phyloP scores from a whole-genome alignment of 2,113 vertebrate genomes.

The Pelecanus crispus region DNA sequence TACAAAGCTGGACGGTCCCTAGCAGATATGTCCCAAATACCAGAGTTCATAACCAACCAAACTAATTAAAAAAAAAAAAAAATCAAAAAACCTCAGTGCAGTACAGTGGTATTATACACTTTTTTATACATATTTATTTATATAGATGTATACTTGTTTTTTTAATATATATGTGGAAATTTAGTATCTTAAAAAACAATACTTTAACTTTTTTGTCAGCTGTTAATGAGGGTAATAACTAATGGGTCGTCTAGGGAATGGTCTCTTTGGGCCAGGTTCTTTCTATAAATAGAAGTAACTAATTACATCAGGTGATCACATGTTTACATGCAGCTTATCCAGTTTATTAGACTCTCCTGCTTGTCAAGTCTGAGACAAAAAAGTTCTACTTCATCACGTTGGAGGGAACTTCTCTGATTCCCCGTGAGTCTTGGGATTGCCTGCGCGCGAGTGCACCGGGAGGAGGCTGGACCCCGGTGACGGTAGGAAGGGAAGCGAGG shows the following conservation, averaged over 20 bases:
- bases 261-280: conserved; percentile 5
- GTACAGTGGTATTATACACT: neutral
- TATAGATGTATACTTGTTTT: neutral
- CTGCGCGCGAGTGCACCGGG: rapidly evolving
- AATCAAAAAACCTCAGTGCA: rapidly evolving
- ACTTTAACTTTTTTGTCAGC: neutral
- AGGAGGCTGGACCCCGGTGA: neutral
- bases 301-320: conserved; percentile 23
- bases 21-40: neutral
- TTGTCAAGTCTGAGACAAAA: neutral
- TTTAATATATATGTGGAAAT: neutral
- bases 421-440: neutral
- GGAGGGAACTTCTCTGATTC: neutral
- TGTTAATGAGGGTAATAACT: neutral
- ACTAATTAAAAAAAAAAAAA: neutral
- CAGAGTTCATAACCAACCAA: neutral
- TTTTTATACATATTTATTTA: neutral
- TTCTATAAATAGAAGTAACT: conserved; percentile 24
- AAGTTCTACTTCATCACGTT: neutral
- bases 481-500: neutral
- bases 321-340: conserved; percentile 24
- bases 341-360: neutral
- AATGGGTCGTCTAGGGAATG: neutral
- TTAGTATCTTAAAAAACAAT: neutral
- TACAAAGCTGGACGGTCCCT: neutral